A percentile compares a stretch with the other conserved stretches of the same genome.
Conservation (phyloP, 2,888 invertebrate species). For the Synergus umbraculus region DNA sequence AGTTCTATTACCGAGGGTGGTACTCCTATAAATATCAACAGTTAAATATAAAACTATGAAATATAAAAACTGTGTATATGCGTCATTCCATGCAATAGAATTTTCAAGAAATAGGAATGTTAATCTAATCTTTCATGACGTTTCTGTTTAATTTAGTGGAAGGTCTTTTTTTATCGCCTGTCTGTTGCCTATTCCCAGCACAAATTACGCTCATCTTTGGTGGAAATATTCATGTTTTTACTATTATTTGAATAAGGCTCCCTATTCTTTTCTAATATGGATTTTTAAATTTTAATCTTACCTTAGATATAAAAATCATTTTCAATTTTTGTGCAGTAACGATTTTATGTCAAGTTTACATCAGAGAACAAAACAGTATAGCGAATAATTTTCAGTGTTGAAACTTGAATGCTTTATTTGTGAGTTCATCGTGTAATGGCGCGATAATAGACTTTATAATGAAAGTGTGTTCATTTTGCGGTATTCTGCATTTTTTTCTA, state of each 20-base stretch:
- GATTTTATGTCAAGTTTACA: constrained; percentile 12
- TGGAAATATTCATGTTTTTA: too few relatives aligned
- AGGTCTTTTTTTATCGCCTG: not conserved
- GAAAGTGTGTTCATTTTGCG: constrained; percentile 18
- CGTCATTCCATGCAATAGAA: not conserved
- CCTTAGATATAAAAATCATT: too few relatives aligned
- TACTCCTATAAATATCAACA: too few relatives aligned
- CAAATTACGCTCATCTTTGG: too few relatives aligned
- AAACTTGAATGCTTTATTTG: not conserved
- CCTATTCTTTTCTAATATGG: too few relatives aligned
- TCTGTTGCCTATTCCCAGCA: not conserved
- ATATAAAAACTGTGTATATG: not conserved
- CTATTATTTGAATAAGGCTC: too few relatives aligned
- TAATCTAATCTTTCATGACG: not conserved
- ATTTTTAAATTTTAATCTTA: too few relatives aligned
- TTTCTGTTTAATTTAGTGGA: not conserved
- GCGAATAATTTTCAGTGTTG: not conserved
- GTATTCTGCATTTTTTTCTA: constrained; percentile 26
- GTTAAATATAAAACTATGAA: not conserved
- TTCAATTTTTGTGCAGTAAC: not conserved
- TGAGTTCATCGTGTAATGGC: constrained; percentile 2
- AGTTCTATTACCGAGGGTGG: too few relatives aligned
- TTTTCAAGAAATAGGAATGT: not conserved
- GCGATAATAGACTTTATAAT: constrained; percentile 20
- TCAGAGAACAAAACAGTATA: not conserved